Evolutionary conservation across 2,888 invertebrate genomes (phyloP).

Genomic region (Lasioglossum marginatum): DNA sequence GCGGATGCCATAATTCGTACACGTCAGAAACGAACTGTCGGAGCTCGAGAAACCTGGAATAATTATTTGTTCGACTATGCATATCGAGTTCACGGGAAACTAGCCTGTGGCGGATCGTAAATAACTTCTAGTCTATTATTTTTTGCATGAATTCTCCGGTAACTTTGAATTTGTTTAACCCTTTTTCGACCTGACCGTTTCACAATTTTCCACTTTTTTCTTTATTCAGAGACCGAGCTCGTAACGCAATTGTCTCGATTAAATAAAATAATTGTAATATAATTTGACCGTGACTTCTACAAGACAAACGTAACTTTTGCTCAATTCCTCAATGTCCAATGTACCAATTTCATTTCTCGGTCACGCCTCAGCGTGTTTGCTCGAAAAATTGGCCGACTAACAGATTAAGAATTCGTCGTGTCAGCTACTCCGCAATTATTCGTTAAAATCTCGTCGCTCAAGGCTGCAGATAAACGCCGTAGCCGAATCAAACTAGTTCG

Average conservation of each 20-base stretch:
- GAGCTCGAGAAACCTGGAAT: neutral
- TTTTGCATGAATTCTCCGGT: neutral
- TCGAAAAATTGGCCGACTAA: neutral
- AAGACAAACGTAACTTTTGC: no score
- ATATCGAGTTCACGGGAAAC: neutral
- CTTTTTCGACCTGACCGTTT: neutral
- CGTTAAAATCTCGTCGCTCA: neutral
- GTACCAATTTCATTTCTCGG: neutral
- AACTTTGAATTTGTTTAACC: neutral
- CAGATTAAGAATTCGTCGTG: neutral
- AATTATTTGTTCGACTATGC: neutral
- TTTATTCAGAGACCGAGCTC: no score
- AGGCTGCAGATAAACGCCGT: neutral
- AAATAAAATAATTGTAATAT: no score
- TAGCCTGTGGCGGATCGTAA: neutral
- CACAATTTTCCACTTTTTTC: no score
- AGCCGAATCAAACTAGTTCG: neutral
- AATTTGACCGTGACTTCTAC: no score
- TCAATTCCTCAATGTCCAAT: no score
- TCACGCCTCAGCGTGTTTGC: neutral
- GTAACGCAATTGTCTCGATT: no score
- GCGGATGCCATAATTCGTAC: neutral
- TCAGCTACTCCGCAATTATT: neutral
- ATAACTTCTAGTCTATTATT: neutral
- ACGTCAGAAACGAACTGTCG: neutral